A percentile compares a stretch with the other conserved stretches of the same genome.
Evolutionary conservation across 2,888 invertebrate genomes (phyloP).

Genomic region (Pollenia amentaria): DNA sequence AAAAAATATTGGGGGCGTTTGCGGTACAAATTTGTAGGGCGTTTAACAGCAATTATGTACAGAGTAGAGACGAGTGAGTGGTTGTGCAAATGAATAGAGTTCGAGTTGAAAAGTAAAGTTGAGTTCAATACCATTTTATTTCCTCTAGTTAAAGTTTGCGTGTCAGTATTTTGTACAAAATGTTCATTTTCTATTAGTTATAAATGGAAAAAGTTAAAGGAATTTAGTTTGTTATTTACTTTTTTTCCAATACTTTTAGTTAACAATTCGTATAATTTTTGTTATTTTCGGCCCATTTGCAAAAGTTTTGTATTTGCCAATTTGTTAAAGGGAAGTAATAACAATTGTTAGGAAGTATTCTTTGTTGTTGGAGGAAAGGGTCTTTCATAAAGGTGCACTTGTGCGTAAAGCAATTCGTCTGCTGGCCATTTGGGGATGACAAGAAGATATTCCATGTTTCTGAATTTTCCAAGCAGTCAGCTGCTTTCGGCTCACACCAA

Average conservation of each 20-base stretch:
- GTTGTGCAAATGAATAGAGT: neutral
- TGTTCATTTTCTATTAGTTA: neutral
- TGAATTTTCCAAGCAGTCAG: too few relatives aligned
- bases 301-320: slow-evolving; percentile 44
- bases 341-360: slow-evolving; percentile 25
- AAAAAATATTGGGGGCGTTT: slow-evolving; percentile 57
- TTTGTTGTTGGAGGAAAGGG: neutral
- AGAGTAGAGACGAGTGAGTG: slow-evolving; percentile 37
- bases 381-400: too few relatives aligned
- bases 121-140: slow-evolving; percentile 71
- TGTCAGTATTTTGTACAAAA: slow-evolving; percentile 38
- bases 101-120: slow-evolving; percentile 41
- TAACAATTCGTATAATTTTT: slow-evolving; percentile 51
- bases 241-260: slow-evolving; percentile 43
- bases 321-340: slow-evolving; percentile 34
- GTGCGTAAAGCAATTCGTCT: too few relatives aligned
- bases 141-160: slow-evolving; percentile 57
- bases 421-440: too few relatives aligned
- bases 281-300: neutral
- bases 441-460: too few relatives aligned
- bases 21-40: slow-evolving; percentile 65
- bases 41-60: slow-evolving; percentile 69
- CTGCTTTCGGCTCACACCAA: too few relatives aligned
- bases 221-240: slow-evolving; percentile 52
- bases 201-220: slow-evolving; percentile 53